Evolutionary conservation across 2,113 vertebrate genomes (phyloP).

Genomic region (Mesitornis unicolor): DNA sequence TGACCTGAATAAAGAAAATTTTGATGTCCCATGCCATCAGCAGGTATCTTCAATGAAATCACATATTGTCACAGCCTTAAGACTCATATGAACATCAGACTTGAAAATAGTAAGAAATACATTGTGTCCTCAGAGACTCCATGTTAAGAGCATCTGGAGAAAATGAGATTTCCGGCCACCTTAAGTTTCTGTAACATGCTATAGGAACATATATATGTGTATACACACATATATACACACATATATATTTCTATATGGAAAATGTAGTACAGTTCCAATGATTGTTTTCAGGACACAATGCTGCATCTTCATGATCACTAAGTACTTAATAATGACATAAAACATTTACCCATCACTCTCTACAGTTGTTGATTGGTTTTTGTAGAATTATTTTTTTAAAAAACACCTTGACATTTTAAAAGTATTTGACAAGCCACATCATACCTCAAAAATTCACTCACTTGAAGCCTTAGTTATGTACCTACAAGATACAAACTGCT

Average conservation of each 20-base stretch:
- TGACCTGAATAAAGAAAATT: background rate
- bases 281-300: background rate
- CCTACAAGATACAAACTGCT: background rate
- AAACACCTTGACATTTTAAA: background rate
- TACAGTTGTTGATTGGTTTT: no score
- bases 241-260: no score
- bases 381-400: background rate
- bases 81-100: rapidly evolving
- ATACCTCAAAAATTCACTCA: background rate
- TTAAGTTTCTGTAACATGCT: background rate
- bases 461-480: background rate
- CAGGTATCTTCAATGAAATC: background rate
- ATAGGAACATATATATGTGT: background rate
- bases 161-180: background rate
- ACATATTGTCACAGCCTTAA: background rate
- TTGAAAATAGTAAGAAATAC: background rate
- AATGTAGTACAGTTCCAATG: background rate
- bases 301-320: background rate
- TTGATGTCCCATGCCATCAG: background rate
- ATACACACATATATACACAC: no score
- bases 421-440: background rate
- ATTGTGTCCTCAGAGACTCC: background rate
- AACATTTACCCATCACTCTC: background rate
- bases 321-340: background rate
- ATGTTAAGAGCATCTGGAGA: background rate